Conservation (phyloP, 2,888 invertebrate genomes). For the Epinotia demarniana region DNA sequence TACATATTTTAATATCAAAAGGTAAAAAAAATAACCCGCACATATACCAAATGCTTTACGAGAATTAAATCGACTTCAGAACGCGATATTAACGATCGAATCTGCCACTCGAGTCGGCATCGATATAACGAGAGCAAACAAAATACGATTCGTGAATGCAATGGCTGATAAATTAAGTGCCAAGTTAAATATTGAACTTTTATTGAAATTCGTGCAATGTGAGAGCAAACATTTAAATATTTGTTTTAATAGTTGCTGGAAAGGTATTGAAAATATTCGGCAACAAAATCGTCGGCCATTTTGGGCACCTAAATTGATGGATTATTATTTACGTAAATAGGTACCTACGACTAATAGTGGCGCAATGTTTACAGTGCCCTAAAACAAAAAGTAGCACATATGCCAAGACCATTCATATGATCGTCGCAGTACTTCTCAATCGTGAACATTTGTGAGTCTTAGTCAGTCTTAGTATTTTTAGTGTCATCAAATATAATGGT, state of each 20-base stretch:
- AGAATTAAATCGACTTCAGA: constrained; percentile 10
- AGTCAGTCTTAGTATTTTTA: too few relatives aligned
- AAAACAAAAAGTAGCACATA: too few relatives aligned
- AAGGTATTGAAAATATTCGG: background rate
- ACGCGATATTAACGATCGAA: constrained; percentile 26
- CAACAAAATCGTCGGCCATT: background rate
- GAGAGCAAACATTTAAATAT: background rate
- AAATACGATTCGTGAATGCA: constrained; percentile 10
- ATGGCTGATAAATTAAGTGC: background rate
- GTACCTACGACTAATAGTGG: too few relatives aligned
- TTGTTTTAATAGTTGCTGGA: background rate
- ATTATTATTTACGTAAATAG: too few relatives aligned
- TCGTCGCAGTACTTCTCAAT: too few relatives aligned
- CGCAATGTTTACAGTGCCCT: too few relatives aligned
- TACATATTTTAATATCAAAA: too few relatives aligned
- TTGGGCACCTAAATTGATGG: background rate
- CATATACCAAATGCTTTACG: constrained; percentile 8
- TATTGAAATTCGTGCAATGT: background rate
- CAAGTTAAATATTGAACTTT: background rate
- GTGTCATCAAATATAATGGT: too few relatives aligned
- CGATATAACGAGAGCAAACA: constrained; percentile 18
- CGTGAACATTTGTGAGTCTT: too few relatives aligned
- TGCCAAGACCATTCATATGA: too few relatives aligned
- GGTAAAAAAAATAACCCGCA: background rate
- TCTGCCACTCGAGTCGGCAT: constrained; percentile 21